Base-by-base conservation (phyloP, 1,140 invertebrate genomes). In the Stratiolaelaps scimitus region DNA sequence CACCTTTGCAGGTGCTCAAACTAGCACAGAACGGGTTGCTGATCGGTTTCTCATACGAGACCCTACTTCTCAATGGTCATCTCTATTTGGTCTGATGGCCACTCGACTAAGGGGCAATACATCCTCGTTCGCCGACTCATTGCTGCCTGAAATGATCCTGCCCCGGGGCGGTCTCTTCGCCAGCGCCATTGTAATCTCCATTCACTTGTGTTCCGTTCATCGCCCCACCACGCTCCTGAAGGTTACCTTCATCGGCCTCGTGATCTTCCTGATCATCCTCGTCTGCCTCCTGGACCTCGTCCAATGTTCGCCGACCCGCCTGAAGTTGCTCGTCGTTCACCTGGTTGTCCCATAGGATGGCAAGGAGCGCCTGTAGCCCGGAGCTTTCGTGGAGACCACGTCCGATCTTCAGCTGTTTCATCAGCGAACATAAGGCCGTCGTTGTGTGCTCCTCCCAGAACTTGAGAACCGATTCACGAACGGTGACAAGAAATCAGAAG, bases 401-500 rank as follows among this genome's bases (percentile, higher is more conserved):
- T 29, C 53, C 53, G 23, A 60, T 60, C 34, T 60, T 60, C 53
- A 60, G 26, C 23, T 60, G 17, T 23, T 60, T 60, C 53, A 60
- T 60, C 53, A 60, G 20, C 53, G 53, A 60, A 26, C 53, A 60
- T 34, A 60, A 34, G 2, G 53, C 53, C n/a, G 53, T 29, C 13
- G 53, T 60, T 13, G 53, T 60, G 23, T 60, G 53, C 34, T 60
- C 53, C 53, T 60, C 53, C 53, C 53, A 60, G 15, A 60, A 60
- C 53, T 60, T 26, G 15, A 17, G 34, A 48, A 23, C 15, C 26
- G 53, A 17, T 29, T 60, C 53, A 15, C 23, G 13, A 48, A 4
- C 47, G 47, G 19, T 6, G 7, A 28, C 47, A 26, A 4, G 5
- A 40, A 40, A 40, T 40, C 5, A 40, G 10, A 4, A 10, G 34